These are phyloP conservation scores for Cheilosia soror DNA, from an alignment of 2,888 invertebrate genomes.

Conservation along the genomic window DNA sequence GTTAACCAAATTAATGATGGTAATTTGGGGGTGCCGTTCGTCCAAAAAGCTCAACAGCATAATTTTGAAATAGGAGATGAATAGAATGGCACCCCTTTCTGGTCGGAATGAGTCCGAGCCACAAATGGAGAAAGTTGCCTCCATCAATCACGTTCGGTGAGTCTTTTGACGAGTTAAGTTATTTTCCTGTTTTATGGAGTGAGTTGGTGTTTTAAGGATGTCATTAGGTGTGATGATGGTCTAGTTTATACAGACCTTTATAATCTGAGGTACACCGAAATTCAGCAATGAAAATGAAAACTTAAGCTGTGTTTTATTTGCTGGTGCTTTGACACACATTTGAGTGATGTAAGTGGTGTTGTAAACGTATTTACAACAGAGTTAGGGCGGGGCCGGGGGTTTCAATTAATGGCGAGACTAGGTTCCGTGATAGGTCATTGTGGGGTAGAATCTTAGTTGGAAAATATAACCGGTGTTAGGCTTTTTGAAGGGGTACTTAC, in stretches of 20 bases:
- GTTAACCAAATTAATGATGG: conserved; percentile 70
- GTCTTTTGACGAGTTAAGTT: conserved; percentile 55
- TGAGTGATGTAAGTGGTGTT: conserved; percentile 25
- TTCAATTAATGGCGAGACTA: conserved; percentile 7
- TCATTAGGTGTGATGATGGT: conserved; percentile 35
- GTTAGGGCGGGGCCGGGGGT: background rate
- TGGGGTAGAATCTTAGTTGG: no score
- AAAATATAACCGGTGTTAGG: no score
- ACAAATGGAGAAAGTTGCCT: conserved; percentile 15
- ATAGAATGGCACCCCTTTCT: conserved; percentile 24
- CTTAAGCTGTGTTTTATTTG: conserved; percentile 4
- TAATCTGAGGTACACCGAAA: conserved; percentile 8
- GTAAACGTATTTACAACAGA: conserved; percentile 18
- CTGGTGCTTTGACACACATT: conserved; percentile 36
- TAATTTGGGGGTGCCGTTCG: conserved; percentile 42
- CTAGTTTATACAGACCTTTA: conserved; percentile 36
- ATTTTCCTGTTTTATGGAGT: conserved; percentile 27
- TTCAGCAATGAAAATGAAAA: conserved; percentile 7
- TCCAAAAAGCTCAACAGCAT: background rate
- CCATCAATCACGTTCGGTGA: conserved; percentile 63
- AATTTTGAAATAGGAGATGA: conserved; percentile 30
- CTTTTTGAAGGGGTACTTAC: no score
- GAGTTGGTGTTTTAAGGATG: conserved; percentile 40
- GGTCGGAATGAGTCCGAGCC: background rate
- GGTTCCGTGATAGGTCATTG: background rate